Evolutionary conservation across 2,113 vertebrate species (phyloP).

Genomic region (Regulus satrapa): DNA sequence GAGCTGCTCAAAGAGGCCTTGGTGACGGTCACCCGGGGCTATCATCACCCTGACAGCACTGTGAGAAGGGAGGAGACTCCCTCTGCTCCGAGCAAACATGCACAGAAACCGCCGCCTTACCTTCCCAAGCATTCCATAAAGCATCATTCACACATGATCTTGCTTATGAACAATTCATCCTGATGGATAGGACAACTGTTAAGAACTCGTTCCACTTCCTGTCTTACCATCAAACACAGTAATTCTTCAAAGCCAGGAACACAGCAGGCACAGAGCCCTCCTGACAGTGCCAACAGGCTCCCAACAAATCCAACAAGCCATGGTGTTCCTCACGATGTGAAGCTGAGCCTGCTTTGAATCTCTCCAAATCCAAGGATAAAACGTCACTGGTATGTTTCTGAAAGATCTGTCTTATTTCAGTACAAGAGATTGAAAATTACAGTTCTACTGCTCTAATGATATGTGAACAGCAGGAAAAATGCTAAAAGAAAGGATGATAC

Average conservation of each 20-base stretch:
- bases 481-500: neutral
- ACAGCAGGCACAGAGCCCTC: neutral
- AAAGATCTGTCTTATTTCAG: neutral
- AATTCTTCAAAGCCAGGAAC: neutral
- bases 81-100: neutral
- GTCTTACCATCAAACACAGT: neutral
- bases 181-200: neutral
- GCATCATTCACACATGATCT: neutral
- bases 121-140: neutral
- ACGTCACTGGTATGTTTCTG: neutral
- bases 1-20: neutral
- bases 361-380: neutral
- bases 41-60: too few species aligned
- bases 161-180: neutral
- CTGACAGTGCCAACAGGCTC: neutral
- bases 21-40: rapidly evolving
- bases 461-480: neutral
- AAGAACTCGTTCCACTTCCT: neutral
- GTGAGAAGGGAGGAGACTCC: neutral
- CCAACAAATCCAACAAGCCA: neutral
- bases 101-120: neutral
- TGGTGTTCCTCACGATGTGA: rapidly evolving
- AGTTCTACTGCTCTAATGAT: neutral
- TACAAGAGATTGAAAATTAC: neutral
- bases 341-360: neutral